Conservation (phyloP, 2,888 invertebrate species). For the Neuroscelio doddi region DNA sequence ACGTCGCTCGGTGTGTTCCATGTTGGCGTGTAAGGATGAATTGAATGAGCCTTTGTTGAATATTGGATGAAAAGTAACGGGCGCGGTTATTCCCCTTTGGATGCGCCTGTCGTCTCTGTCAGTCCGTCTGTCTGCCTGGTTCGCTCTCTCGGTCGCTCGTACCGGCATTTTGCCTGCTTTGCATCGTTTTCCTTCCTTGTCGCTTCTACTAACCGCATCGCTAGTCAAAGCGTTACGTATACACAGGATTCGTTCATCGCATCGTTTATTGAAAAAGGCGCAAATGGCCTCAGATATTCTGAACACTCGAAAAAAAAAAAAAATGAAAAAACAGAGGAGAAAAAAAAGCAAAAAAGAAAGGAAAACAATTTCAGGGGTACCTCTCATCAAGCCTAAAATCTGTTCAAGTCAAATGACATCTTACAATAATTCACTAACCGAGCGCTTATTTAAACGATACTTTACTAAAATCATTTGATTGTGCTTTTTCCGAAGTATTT, state of each 20-base stretch:
- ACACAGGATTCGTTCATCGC: conserved; percentile 27
- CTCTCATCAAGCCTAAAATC: background rate
- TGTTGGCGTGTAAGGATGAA: conserved; percentile 60
- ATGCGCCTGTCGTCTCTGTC: too few species aligned
- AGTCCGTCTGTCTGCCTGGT: too few species aligned
- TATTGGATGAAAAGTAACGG: conserved; percentile 65
- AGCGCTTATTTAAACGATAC: too few species aligned
- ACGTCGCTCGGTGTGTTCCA: conserved; percentile 60
- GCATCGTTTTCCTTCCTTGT: conserved; percentile 33
- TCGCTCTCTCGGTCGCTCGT: conserved; percentile 19
- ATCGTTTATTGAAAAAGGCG: conserved; percentile 27
- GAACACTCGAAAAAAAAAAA: background rate
- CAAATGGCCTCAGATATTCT: background rate
- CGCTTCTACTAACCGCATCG: conserved; percentile 34
- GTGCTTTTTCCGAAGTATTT: too few species aligned
- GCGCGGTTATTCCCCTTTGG: conserved; percentile 49
- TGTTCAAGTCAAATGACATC: background rate
- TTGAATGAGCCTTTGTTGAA: conserved; percentile 66
- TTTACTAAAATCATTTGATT: too few species aligned
- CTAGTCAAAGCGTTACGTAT: conserved; percentile 26
- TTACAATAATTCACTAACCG: too few species aligned
- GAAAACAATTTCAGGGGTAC: background rate
- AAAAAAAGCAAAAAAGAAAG: too few species aligned
- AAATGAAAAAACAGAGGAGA: too few species aligned
- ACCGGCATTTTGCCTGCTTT: conserved; percentile 35